Evolutionary conservation across 2,888 invertebrate genomes (phyloP).

Genomic region (Acrobasis repandana): DNA sequence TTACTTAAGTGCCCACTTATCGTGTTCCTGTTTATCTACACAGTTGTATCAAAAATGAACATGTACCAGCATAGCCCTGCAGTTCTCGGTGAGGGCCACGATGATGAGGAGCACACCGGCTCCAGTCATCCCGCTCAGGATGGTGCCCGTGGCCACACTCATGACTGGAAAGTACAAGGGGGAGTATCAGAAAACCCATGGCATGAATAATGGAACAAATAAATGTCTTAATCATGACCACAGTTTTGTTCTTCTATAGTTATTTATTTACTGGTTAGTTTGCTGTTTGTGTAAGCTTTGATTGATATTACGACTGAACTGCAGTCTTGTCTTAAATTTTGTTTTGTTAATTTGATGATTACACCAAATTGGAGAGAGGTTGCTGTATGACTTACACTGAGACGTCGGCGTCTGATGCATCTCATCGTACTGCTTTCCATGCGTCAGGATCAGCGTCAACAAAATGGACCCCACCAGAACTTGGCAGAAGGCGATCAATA

Average conservation of each 20-base stretch:
- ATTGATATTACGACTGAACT: too few relatives aligned
- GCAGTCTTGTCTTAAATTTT: too few relatives aligned
- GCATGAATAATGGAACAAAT: background rate
- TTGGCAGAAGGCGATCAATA: conserved; percentile 68
- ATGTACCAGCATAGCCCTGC: conserved; percentile 68
- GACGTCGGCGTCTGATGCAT: conserved; percentile 59
- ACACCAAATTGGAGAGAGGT: too few relatives aligned
- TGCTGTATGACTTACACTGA: conserved; percentile 50
- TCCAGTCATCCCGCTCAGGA: conserved; percentile 65
- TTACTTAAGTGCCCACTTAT: too few relatives aligned
- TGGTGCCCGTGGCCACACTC: conserved; percentile 61
- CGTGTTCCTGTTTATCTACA: too few relatives aligned
- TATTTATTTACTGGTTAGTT: too few relatives aligned
- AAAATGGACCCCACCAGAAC: conserved; percentile 64
- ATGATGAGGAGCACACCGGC: conserved; percentile 67
- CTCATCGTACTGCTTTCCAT: conserved; percentile 65
- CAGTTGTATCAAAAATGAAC: background rate
- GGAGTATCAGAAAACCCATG: background rate
- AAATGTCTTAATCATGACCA: too few relatives aligned
- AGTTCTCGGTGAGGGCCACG: conserved; percentile 73
- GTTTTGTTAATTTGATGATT: too few relatives aligned
- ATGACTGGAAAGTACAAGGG: conserved; percentile 47
- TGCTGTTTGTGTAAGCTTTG: too few relatives aligned
- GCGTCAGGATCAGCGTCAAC: conserved; percentile 62
- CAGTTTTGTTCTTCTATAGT: too few relatives aligned